These are phyloP conservation scores for Pemphredon lugubris DNA, from an alignment of 2,888 invertebrate genomes.

Conservation along the genomic window DNA sequence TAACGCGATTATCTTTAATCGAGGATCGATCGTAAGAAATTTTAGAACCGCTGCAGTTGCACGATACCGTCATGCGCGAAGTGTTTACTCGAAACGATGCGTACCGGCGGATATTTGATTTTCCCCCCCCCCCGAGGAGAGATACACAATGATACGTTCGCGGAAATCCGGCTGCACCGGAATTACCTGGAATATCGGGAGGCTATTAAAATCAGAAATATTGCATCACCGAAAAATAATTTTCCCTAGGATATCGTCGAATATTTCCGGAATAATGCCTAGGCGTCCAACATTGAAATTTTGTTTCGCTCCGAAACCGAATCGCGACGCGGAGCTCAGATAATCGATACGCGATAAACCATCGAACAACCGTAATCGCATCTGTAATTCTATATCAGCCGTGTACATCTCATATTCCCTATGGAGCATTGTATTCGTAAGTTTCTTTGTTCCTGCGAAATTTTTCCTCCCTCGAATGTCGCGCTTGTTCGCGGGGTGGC, in stretches of 20 bases:
- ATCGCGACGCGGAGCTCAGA: not conserved
- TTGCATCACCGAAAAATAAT: conserved; percentile 1
- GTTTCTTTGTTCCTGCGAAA: conserved; percentile 26
- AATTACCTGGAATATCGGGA: not conserved
- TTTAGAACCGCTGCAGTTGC: too few relatives aligned
- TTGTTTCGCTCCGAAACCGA: not conserved
- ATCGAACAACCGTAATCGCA: conserved; percentile 38
- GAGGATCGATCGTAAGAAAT: too few relatives aligned
- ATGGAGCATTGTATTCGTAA: conserved; percentile 42
- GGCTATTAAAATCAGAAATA: not conserved
- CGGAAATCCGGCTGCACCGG: not conserved
- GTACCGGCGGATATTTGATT: too few relatives aligned
- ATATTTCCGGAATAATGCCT: not conserved
- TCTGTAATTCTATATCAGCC: conserved; percentile 43
- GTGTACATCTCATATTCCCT: conserved; percentile 15
- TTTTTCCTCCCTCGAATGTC: conserved; percentile 7
- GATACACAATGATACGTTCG: too few relatives aligned
- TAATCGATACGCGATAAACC: conserved; percentile 50
- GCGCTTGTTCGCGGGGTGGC: not conserved
- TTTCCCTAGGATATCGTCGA: not conserved
- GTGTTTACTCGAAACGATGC: too few relatives aligned
- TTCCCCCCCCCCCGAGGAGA: too few relatives aligned
- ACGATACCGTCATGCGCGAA: too few relatives aligned
- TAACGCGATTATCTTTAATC: too few relatives aligned
- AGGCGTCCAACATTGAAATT: not conserved